These are phyloP conservation scores for Micoletzkya japonica DNA, from an alignment of 2,888 invertebrate species.

Conservation along the genomic window DNA sequence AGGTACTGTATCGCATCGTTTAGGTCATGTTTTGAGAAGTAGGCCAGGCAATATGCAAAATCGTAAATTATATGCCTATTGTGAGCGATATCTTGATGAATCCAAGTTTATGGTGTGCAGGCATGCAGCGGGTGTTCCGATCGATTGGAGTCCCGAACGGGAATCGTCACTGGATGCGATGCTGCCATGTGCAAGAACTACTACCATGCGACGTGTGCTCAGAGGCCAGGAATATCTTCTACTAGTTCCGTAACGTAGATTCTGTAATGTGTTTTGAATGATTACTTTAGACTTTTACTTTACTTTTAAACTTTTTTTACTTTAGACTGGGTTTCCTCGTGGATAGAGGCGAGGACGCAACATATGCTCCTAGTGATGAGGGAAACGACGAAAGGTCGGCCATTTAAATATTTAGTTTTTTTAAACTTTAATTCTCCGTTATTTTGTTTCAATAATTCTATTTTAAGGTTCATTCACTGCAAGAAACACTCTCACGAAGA, in stretches of 20 bases:
- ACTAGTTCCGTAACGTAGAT: not conserved
- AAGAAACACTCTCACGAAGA: slow-evolving; percentile 48
- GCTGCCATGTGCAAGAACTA: slow-evolving; percentile 96
- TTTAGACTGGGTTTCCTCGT: slow-evolving; percentile 53
- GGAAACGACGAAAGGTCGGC: slow-evolving; percentile 27
- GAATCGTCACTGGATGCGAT: slow-evolving; percentile 94
- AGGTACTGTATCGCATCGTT: slow-evolving; percentile 66
- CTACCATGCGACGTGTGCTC: slow-evolving; percentile 89
- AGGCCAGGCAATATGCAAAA: not conserved
- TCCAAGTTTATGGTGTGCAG: too few species aligned
- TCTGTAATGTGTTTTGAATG: not conserved
- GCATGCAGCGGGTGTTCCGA: slow-evolving; percentile 88
- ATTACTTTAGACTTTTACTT: not conserved
- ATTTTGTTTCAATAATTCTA: not conserved
- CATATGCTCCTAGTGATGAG: not conserved
- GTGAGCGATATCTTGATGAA: too few species aligned
- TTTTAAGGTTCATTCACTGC: slow-evolving; percentile 47
- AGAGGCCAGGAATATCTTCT: slow-evolving; percentile 39
- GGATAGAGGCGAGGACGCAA: slow-evolving; percentile 39
- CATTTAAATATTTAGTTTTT: not conserved
- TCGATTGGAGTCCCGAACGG: slow-evolving; percentile 82
- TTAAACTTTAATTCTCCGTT: not conserved
- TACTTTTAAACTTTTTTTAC: not conserved
- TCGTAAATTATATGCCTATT: not conserved
- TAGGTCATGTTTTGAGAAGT: not conserved